Base-by-base conservation (phyloP, 2,797 vertebrate species). In the Lophius americanus region DNA sequence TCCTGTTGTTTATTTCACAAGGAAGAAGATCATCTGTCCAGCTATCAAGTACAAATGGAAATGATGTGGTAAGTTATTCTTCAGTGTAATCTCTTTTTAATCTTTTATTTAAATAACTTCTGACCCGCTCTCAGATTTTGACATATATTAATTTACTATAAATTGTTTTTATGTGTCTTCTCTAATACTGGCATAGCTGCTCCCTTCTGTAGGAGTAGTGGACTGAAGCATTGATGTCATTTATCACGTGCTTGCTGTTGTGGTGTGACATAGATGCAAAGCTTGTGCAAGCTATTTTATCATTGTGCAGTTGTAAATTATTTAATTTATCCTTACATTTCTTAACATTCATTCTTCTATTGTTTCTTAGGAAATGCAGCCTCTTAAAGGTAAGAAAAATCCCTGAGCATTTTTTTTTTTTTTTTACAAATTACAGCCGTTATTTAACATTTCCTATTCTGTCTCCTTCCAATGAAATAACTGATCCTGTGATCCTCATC, bases 151-250 rank as follows among this genome's bases (percentile, higher is more conserved):
- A 23, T 33, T 23, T 51, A 38, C 44, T 33, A 66, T 69, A 56
- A 78, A 74, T 23, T 0, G 1, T 23, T 41, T 48, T 47, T 60
- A 7, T 71, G n/a, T 75, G n/a, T 82, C 38, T 70, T 12, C 13
- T 70, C 36, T 74, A 64, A 61, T 36, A 7, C 32, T 68, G 3
- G 1, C 53, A 52, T 12, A 87, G 83, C 86, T 82, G 32, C 12
- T 43, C 3, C 42, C 77, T 70, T 79, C 58, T 75, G 1, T 50
- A 42, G 70, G 78, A 82, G 35, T 66, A 54, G 86, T 85, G 61
- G 3, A 68, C 14, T 54, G 13, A 63, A 73, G 35, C 6, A 0
- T 59, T 5, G 3, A 4, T 56, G 49, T 73, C n/a, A 1, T 9
- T 48, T 53, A 50, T 49, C 2, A 10, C 58, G 60, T 60, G 60